Evolutionary conservation across 1,140 invertebrate genomes (phyloP), one percentile per base, ranked within the genome.

Genomic region (Gerris buenoi): DNA sequence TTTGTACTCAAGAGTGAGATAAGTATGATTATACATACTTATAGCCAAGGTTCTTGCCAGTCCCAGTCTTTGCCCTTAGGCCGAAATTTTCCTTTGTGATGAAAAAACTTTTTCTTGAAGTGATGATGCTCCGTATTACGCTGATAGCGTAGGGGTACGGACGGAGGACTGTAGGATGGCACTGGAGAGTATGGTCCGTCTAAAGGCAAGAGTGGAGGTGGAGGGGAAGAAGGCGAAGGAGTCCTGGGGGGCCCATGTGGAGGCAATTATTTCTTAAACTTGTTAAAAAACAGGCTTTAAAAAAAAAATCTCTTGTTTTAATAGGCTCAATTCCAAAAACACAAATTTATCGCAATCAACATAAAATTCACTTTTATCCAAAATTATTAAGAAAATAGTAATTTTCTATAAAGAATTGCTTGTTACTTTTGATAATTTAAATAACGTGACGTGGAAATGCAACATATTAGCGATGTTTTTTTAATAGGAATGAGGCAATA

Each of bases 61-160:
- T 88, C 84, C 86, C 87, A 88, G 71, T 86, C 84, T 74, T 88
- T 88, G 56, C 86, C 86, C 74, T 88, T 88, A 1, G 86, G 86
- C 71, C 85, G 77, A 76, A 88, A 86, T 75, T 85, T 86, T 57
- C 69, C 73, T 65, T 75, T 77, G 56, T 72, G 64, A 71, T 87
- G 85, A 77, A 87, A 88, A 76, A 88, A 89, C 70, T 88, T 88
- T 78, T 89, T 89, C 74, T 89, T 89, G 75, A 88, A 89, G 76
- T 88, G 86, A 71, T 86, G 84, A 67, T 83, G 76, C 58, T 77
- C 78, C 26, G 78, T 76, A 27, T 74, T 78, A 2, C 84, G 78
- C 71, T 86, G 83, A 71, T 86, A 86, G 70, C 85, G 85, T 1
- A 85, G 71, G 14, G 84, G 81, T 63, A 81, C 78, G 18, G 78